Evolutionary conservation across 2,113 vertebrate genomes (phyloP), one percentile per base, ranked within the genome.

Genomic region (Natator depressus): DNA sequence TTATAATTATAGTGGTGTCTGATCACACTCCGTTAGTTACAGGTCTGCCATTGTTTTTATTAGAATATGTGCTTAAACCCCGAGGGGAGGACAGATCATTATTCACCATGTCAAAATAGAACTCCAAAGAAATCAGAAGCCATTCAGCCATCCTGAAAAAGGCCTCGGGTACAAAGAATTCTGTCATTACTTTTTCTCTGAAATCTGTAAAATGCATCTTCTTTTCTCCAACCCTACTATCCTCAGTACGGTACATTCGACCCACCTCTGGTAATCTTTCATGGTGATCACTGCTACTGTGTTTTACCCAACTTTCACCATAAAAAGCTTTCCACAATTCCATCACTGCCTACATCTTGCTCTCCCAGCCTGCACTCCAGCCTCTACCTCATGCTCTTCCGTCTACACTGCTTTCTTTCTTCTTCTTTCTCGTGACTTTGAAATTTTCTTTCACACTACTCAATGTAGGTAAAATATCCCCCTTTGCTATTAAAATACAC

Each of bases 1-100:
- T 94, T 83, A 88, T 87, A 96, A 96, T 49, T 49, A 57, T 16
- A 54, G 8, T 57, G 27, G 87, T 93, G 90, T 78, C 75, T 76
- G 14, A 89, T 38, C 4, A 38, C 25, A 31, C 17, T 11, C 55
- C 31, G 4, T 31, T 83, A 24, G 72, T 1, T 1, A 72, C 84
- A 50, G 5, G 0, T 88, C 81, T 95, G 31, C 38, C 46, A 27
- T 38, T 72, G 16, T 79, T 94, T 86, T 50, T 87, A 20, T 69
- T 88, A 85, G 47, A 78, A 47, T 16, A 54, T 17, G 9, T 12
- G 62, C 31, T 38, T 59, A 65, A 89, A 75, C 22, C 2, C 1
- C 85, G 72, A 88, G 27, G 81, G 90, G 31, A 93, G 54, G 42
- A 53, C 13, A 85, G 87, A 82, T 50, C 27, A 12, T 82, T 76